Conservation (phyloP, 2,113 vertebrate species). For the Ctenomys sociabilis region DNA sequence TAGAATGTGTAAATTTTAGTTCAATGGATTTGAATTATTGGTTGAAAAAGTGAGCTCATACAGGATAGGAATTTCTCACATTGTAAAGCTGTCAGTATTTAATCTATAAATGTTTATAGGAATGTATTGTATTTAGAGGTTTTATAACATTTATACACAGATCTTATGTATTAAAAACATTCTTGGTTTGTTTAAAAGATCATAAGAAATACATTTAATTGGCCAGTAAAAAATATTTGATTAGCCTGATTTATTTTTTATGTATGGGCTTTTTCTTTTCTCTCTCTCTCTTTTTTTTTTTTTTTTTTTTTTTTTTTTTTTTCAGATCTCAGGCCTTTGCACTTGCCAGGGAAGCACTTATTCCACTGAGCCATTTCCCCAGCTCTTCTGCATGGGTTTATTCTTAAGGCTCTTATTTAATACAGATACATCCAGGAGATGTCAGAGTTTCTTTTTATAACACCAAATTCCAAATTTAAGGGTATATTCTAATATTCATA, state of each 20-base stretch:
- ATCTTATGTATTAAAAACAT: conserved; percentile 16
- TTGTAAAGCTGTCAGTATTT: background rate
- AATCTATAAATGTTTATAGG: conserved; percentile 34
- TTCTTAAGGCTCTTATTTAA: conserved; percentile 11
- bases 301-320: too few relatives aligned
- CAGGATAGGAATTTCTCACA: background rate
- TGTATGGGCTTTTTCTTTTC: too few relatives aligned
- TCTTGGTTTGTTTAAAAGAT: conserved; percentile 56
- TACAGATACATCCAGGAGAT: background rate
- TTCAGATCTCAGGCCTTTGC: too few relatives aligned
- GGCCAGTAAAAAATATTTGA: background rate
- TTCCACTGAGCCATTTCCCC: too few relatives aligned
- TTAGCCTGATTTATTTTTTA: conserved; percentile 8
- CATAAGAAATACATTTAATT: conserved; percentile 31
- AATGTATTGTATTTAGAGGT: background rate
- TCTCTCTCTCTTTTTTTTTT: too few relatives aligned
- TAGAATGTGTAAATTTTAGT: background rate
- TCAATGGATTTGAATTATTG: conserved; percentile 25
- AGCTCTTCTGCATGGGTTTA: too few relatives aligned
- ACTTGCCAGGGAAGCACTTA: too few relatives aligned
- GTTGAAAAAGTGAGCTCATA: background rate
- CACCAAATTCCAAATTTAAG: conserved; percentile 53
- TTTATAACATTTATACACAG: background rate
- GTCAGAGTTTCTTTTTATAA: conserved; percentile 46
- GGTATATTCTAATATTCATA: conserved; percentile 24